A percentile compares a stretch with the other conserved stretches of the same genome.
These are phyloP conservation scores for Zygaena filipendulae DNA, from an alignment of 2,888 invertebrate species.

Conservation along the genomic window DNA sequence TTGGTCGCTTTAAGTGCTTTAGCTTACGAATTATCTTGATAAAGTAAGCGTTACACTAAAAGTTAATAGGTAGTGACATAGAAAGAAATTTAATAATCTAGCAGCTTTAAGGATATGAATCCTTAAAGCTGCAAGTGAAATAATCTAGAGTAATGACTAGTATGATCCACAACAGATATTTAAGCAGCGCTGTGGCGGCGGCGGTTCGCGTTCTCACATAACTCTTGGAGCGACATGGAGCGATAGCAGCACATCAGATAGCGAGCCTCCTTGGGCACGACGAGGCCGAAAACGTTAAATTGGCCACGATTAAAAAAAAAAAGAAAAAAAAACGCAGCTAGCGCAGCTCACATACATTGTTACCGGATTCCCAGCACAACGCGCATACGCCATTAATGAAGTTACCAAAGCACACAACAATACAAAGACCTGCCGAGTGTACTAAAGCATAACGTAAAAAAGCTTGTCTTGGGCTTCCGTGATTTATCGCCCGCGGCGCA, in stretches of 20 bases:
- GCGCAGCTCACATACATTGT: constrained; percentile 31
- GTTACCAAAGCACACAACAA: constrained; percentile 42
- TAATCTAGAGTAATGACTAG: too few relatives aligned
- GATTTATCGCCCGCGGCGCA: constrained; percentile 51
- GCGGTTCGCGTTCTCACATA: constrained; percentile 60
- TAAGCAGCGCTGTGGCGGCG: too few relatives aligned
- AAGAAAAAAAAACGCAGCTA: too few relatives aligned
- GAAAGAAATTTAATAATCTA: too few relatives aligned
- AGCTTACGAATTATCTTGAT: too few relatives aligned
- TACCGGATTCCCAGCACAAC: constrained; percentile 37
- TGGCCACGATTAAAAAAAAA: constrained; percentile 42
- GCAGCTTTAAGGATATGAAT: too few relatives aligned
- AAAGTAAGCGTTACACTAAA: too few relatives aligned
- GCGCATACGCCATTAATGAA: constrained; percentile 33
- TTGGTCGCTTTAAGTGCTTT: too few relatives aligned
- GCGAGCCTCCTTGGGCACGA: constrained; percentile 29
- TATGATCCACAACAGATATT: constrained; percentile 14
- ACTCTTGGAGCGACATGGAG: constrained; percentile 32
- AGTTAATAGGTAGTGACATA: too few relatives aligned
- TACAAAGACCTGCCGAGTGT: constrained; percentile 47
- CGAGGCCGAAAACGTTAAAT: constrained; percentile 43
- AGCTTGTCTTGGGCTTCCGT: constrained; percentile 50
- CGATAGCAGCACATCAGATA: constrained; percentile 40
- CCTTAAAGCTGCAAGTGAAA: too few relatives aligned
- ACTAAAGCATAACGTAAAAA: constrained; percentile 56